Conservation (phyloP, 2,797 vertebrate species). For the Chlorospingus semifuscus region DNA sequence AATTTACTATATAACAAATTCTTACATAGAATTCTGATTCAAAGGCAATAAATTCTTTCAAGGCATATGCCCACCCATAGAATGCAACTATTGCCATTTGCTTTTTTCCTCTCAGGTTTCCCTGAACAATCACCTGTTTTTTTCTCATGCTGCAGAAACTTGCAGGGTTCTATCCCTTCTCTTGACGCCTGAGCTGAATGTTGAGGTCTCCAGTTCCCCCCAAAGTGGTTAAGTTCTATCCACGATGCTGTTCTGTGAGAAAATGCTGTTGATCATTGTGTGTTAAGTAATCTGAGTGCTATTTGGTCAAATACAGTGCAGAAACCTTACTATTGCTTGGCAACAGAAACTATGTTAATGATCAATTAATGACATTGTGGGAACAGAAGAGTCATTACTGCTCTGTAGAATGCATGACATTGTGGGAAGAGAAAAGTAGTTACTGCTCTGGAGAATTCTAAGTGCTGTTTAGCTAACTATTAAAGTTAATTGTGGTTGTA, state of each 20-base stretch:
- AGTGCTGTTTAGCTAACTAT: conserved; percentile 56
- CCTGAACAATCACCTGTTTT: background rate
- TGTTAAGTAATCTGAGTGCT: conserved; percentile 25
- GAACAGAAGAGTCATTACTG: conserved; percentile 55
- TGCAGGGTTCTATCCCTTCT: background rate
- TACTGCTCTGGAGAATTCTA: conserved; percentile 49
- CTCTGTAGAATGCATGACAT: conserved; percentile 40
- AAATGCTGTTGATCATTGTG: background rate
- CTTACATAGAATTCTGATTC: background rate
- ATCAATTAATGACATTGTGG: conserved; percentile 62
- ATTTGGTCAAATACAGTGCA: conserved; percentile 45
- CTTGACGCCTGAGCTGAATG: background rate
- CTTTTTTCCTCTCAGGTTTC: background rate
- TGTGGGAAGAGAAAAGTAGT: conserved; percentile 53
- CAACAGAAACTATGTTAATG: conserved; percentile 67
- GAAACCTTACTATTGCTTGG: conserved; percentile 68
- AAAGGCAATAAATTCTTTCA: background rate
- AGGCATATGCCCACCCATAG: background rate
- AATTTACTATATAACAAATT: background rate
- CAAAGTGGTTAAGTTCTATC: background rate
- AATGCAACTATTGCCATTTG: background rate
- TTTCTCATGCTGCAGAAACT: background rate
- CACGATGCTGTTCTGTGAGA: background rate
- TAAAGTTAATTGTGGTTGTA: conserved; percentile 46
- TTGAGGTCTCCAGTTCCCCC: background rate